A percentile compares a stretch with the other conserved stretches of the same genome.
Evolutionary conservation across 2,888 invertebrate genomes (phyloP).

Genomic region (Disparrhopalites patrizii): DNA sequence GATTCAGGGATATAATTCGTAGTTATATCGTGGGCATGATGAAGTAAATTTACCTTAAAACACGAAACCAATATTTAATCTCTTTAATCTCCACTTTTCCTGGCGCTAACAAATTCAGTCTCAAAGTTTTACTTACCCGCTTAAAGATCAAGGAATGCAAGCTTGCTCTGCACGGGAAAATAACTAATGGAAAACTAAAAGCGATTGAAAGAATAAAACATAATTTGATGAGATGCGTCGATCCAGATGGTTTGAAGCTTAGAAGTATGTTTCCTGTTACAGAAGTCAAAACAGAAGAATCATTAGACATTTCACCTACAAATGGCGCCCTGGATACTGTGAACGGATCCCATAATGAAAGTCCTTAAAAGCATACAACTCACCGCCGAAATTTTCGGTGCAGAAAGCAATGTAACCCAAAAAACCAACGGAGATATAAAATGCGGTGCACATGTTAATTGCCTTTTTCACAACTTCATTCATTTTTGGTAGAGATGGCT

Average conservation of each 20-base stretch:
- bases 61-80: too few relatives aligned
- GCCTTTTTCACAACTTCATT: constrained; percentile 81
- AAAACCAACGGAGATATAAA: constrained; percentile 86
- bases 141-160: constrained; percentile 84
- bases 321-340: too few relatives aligned
- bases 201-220: constrained; percentile 93
- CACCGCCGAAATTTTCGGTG: constrained; percentile 68
- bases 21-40: constrained; percentile 47
- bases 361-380: too few relatives aligned
- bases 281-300: too few relatives aligned
- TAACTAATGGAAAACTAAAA: constrained; percentile 92
- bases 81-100: too few relatives aligned
- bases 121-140: constrained; percentile 61
- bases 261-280: constrained; percentile 81
- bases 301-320: too few relatives aligned
- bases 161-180: constrained; percentile 93
- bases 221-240: constrained; percentile 85
- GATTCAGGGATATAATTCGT: constrained; percentile 71
- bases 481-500: constrained; percentile 82
- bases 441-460: constrained; percentile 82
- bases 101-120: too few relatives aligned
- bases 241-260: constrained; percentile 73
- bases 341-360: too few relatives aligned
- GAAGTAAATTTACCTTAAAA: constrained; percentile 33
- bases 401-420: constrained; percentile 91